Evolutionary conservation across 2,113 vertebrate genomes (phyloP).

Genomic region (Phycodurus eques): DNA sequence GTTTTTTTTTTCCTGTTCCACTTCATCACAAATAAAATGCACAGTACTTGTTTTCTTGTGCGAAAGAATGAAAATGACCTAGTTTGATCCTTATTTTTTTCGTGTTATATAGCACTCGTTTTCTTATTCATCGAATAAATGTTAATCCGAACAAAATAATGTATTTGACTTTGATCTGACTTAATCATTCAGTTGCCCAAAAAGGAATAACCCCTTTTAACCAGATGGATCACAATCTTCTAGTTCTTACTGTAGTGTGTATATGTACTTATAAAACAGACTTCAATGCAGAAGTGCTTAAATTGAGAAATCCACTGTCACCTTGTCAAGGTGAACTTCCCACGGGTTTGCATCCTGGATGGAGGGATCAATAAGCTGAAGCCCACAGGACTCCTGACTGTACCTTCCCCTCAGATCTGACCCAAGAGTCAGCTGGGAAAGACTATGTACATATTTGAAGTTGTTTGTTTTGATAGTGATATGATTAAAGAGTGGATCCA

Average conservation of each 20-base stretch:
- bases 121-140: not conserved
- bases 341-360: conserved; percentile 89
- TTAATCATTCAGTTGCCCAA: no score
- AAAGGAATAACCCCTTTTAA: no score
- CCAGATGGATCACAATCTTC: no score
- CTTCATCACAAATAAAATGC: no score
- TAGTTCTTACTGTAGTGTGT: no score
- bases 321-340: conserved; percentile 89
- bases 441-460: conserved; percentile 5
- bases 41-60: not conserved
- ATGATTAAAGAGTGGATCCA: not conserved
- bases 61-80: not conserved
- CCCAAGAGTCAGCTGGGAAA: not conserved
- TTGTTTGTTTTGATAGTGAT: not conserved
- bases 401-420: conserved; percentile 96
- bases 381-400: conserved; percentile 89
- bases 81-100: not conserved
- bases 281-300: not conserved
- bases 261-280: not conserved
- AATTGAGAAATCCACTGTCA: conserved; percentile 46
- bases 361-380: conserved; percentile 98
- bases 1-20: not conserved
- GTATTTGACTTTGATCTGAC: no score
- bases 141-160: not conserved
- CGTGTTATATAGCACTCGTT: not conserved